These are phyloP conservation scores for Agonum fuliginosum DNA, from an alignment of 2,888 invertebrate genomes.

Conservation along the genomic window DNA sequence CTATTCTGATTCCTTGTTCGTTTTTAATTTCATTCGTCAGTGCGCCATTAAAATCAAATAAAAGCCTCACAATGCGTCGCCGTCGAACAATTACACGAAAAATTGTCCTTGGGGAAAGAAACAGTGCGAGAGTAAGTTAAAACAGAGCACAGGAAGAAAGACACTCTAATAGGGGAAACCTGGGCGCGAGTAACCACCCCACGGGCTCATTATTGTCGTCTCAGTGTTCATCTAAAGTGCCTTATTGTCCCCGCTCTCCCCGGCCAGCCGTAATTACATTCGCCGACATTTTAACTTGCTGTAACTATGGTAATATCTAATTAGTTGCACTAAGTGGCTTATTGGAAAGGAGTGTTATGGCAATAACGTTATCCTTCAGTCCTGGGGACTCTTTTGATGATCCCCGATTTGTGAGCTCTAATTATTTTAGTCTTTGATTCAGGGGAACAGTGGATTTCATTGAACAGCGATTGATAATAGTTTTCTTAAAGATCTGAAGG, in stretches of 20 bases:
- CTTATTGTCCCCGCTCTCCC: constrained; percentile 61
- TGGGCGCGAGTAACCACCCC: constrained; percentile 50
- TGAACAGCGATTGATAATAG: constrained; percentile 18
- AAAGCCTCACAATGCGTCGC: constrained; percentile 9
- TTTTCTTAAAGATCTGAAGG: constrained; percentile 28
- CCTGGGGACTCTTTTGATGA: neutral
- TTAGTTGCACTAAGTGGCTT: constrained; percentile 65
- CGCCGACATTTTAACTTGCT: constrained; percentile 52
- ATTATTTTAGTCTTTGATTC: constrained; percentile 23
- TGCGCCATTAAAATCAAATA: constrained; percentile 36
- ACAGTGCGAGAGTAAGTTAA: constrained; percentile 1
- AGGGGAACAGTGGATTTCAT: neutral
- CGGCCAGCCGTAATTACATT: constrained; percentile 46
- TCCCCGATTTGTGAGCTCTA: neutral
- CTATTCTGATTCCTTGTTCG: neutral
- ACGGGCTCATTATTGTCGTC: constrained; percentile 65
- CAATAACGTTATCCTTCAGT: constrained; percentile 15
- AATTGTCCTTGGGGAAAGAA: constrained; percentile 19
- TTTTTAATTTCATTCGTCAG: constrained; percentile 20
- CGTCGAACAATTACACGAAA: constrained; percentile 31
- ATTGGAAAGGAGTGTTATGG: constrained; percentile 50
- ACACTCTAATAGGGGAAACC: constrained; percentile 8
- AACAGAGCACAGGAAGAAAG: constrained; percentile 21
- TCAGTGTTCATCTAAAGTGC: constrained; percentile 64
- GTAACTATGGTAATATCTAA: constrained; percentile 68